phyloP scores from a whole-genome alignment of 2,113 vertebrate genomes.

The Istiophorus platypterus region DNA sequence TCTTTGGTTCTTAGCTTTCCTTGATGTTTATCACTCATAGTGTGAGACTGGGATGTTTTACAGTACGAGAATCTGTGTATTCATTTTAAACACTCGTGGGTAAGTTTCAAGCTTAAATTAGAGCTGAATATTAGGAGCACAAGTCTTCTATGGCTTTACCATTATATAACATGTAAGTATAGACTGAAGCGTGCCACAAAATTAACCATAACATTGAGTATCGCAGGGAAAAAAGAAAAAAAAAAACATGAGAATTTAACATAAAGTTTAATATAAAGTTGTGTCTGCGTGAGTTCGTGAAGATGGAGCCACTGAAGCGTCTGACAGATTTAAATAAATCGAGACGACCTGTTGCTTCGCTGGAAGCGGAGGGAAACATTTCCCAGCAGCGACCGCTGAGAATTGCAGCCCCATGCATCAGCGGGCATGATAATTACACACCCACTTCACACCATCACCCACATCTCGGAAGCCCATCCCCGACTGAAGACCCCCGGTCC shows the following conservation, averaged over 20 bases:
- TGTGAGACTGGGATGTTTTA: too few relatives aligned
- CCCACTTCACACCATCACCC: slow-evolving; percentile 62
- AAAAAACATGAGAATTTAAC: too few relatives aligned
- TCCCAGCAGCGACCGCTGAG: slow-evolving; percentile 52
- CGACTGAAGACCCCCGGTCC: slow-evolving; percentile 38
- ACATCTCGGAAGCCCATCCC: slow-evolving; percentile 49
- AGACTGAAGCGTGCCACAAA: too few relatives aligned
- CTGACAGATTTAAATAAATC: neutral
- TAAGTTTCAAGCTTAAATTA: neutral
- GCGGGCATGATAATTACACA: slow-evolving; percentile 59
- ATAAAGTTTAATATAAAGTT: too few relatives aligned
- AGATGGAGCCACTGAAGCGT: too few relatives aligned
- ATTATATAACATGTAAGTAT: neutral
- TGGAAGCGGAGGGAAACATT: slow-evolving; percentile 45
- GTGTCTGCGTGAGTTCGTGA: too few relatives aligned
- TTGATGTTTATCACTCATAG: too few relatives aligned
- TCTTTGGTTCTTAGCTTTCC: too few relatives aligned
- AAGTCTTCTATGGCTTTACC: neutral
- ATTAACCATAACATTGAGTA: too few relatives aligned
- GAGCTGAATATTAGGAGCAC: neutral
- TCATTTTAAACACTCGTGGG: too few relatives aligned
- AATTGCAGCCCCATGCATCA: slow-evolving; percentile 54
- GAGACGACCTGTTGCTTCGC: slow-evolving; percentile 60
- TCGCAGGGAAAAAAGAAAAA: too few relatives aligned
- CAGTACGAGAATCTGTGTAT: too few relatives aligned